Percentiles rank a stretch among this genome's conserved stretches.
Evolutionary conservation across 2,113 vertebrate species (phyloP).

Genomic region (Muntiacus muntjak): DNA sequence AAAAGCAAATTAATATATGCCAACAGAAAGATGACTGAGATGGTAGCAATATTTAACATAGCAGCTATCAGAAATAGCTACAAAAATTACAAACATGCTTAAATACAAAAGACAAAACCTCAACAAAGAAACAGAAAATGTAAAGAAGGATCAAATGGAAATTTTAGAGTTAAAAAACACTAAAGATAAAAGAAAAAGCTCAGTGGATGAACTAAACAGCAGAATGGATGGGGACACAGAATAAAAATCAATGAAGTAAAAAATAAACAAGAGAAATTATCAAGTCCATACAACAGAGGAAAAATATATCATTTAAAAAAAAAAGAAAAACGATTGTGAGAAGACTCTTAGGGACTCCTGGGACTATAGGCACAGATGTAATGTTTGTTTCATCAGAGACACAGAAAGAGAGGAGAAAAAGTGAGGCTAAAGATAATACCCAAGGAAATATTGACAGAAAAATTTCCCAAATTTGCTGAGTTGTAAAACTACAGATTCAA

Average conservation of each 20-base stretch:
- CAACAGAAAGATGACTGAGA: neutral
- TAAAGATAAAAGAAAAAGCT: neutral
- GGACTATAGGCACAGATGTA: neutral
- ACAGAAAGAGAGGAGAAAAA: neutral
- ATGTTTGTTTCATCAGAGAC: neutral
- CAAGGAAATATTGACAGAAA: neutral
- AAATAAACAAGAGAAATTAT: neutral
- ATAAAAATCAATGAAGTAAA: neutral
- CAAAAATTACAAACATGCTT: neutral
- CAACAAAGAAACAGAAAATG: neutral
- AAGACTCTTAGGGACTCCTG: neutral
- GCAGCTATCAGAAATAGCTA: neutral
- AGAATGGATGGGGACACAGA: neutral
- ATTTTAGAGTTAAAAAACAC: neutral
- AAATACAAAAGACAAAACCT: neutral
- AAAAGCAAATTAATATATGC: neutral
- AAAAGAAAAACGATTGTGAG: neutral
- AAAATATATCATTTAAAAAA: neutral
- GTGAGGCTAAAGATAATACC: neutral
- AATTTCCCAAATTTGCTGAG: neutral
- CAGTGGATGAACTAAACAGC: neutral
- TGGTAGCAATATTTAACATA: neutral
- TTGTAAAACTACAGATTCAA: neutral
- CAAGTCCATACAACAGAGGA: neutral
- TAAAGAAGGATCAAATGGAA: neutral